Conservation (phyloP, 2,113 vertebrate species). For the Pelecanus crispus region DNA sequence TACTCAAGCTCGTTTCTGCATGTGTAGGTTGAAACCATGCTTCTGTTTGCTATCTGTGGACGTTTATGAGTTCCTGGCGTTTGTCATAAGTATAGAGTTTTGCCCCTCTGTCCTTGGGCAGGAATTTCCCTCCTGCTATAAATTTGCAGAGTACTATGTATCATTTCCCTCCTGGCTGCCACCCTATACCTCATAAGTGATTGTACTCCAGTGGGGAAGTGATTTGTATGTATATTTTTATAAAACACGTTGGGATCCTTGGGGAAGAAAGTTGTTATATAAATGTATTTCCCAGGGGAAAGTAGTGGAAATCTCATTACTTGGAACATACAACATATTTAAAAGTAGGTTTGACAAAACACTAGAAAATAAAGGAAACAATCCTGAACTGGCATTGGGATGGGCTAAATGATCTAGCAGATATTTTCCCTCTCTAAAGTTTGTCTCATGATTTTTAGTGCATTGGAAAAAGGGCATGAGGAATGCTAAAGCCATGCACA, state of each 20-base stretch:
- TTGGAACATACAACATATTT: constrained; percentile 58
- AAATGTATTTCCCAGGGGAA: constrained; percentile 67
- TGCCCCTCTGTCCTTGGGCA: constrained; percentile 56
- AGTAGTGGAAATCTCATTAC: constrained; percentile 65
- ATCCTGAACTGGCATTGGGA: constrained; percentile 36
- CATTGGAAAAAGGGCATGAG: constrained; percentile 25
- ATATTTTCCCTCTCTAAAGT: constrained; percentile 45
- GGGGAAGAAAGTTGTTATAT: constrained; percentile 65
- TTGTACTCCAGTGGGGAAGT: constrained; percentile 56
- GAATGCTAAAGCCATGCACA: constrained; percentile 11
- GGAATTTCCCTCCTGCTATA: constrained; percentile 36
- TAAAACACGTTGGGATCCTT: constrained; percentile 62
- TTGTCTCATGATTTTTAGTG: constrained; percentile 43
- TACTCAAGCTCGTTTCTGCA: neutral
- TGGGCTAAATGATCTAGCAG: constrained; percentile 54
- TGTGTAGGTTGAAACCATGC: neutral
- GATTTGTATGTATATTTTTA: constrained; percentile 68
- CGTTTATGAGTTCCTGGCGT: neutral
- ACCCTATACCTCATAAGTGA: constrained; percentile 53
- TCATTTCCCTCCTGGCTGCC: constrained; percentile 54
- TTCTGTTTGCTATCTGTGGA: neutral
- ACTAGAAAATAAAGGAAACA: constrained; percentile 59
- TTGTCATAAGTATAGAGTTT: neutral
- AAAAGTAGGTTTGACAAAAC: constrained; percentile 63
- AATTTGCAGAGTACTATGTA: constrained; percentile 16